phyloP scores from a whole-genome alignment of 92 coral and sea anemone genomes.

The Zoanthus sansibaricus region DNA sequence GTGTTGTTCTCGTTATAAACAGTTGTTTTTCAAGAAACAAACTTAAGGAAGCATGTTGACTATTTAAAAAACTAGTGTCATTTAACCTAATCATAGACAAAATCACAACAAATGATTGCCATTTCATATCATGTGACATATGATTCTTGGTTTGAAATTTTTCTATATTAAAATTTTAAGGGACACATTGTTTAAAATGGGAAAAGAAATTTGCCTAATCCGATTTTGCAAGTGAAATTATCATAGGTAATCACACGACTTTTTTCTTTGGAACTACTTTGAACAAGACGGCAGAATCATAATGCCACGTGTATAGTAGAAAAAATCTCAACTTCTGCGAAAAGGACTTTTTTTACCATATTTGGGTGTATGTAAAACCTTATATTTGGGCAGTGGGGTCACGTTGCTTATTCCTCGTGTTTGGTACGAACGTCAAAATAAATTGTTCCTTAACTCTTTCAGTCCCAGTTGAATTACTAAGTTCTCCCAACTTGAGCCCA shows the following conservation, averaged over 20 bases:
- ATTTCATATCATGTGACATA: neutral
- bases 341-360: neutral
- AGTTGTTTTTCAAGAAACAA: neutral
- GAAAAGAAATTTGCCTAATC: neutral
- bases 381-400: constrained; percentile 15
- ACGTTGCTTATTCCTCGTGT: neutral
- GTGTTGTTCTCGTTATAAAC: neutral
- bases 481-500: neutral
- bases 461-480: neutral
- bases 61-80: neutral
- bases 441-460: neutral
- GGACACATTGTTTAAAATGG: neutral
- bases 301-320: neutral
- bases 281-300: too few species aligned
- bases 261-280: too few species aligned
- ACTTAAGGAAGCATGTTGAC: neutral
- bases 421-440: neutral
- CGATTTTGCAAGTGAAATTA: neutral
- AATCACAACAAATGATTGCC: neutral
- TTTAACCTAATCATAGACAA: neutral
- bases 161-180: neutral
- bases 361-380: neutral
- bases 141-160: neutral
- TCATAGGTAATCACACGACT: too few species aligned
- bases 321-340: constrained; percentile 18